phyloP scores from a whole-genome alignment of 2,113 vertebrate genomes.

The Toxotes jaculatrix region DNA sequence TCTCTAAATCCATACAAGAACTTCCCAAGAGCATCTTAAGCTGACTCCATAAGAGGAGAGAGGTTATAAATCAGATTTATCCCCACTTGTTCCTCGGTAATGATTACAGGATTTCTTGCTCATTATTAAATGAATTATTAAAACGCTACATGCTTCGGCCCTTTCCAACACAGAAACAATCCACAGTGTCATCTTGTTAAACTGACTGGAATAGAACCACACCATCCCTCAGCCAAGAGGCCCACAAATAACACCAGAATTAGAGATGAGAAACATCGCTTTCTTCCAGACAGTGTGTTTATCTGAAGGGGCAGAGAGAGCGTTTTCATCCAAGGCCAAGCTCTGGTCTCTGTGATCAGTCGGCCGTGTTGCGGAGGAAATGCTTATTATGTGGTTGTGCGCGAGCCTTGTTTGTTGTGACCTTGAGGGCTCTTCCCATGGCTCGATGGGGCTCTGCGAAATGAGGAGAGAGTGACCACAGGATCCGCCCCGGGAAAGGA shows the following conservation, averaged over 20 bases:
- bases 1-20: slow-evolving; percentile 43
- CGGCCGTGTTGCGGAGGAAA: slow-evolving; percentile 73
- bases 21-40: slow-evolving; percentile 14
- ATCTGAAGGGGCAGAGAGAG: slow-evolving; percentile 58
- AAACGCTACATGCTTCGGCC: not conserved
- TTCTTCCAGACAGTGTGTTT: slow-evolving; percentile 62
- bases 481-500: slow-evolving; percentile 55
- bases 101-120: slow-evolving; percentile 18
- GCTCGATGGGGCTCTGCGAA: slow-evolving; percentile 47
- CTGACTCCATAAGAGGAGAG: slow-evolving; percentile 10
- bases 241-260: slow-evolving; percentile 55
- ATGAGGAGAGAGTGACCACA: slow-evolving; percentile 68
- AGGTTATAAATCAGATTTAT: not conserved
- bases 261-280: slow-evolving; percentile 47
- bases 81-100: not conserved
- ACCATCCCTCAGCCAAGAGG: slow-evolving; percentile 24
- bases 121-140: not conserved
- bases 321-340: slow-evolving; percentile 69
- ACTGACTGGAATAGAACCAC: slow-evolving; percentile 28
- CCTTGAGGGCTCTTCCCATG: slow-evolving; percentile 77
- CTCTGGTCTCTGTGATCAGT: slow-evolving; percentile 72
- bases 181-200: slow-evolving; percentile 29
- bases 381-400: slow-evolving; percentile 75
- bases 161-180: slow-evolving; percentile 12
- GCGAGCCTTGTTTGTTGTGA: slow-evolving; percentile 76